phyloP scores from a whole-genome alignment of 2,113 vertebrate species.

The Paraplagusia blochii region DNA sequence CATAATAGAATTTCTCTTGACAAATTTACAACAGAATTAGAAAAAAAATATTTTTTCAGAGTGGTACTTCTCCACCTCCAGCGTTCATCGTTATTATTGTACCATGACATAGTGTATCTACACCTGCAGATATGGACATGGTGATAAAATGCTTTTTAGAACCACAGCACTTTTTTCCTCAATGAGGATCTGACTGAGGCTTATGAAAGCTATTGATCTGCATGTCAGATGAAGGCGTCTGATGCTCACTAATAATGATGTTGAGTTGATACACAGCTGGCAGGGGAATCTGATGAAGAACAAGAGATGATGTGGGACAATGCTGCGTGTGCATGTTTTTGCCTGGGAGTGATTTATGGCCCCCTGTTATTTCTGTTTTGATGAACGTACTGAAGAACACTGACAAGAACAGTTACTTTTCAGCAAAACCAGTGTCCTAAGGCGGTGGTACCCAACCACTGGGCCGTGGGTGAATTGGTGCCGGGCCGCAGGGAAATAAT shows the following conservation, averaged over 20 bases:
- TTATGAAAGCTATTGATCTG: constrained; percentile 57
- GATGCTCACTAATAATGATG: constrained; percentile 62
- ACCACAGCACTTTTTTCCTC: constrained; percentile 37
- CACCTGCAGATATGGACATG: not conserved
- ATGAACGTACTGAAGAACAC: not conserved
- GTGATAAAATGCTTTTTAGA: constrained; percentile 18
- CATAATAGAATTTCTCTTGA: no score
- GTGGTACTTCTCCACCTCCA: no score
- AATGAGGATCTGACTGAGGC: constrained; percentile 45
- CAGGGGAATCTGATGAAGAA: constrained; percentile 34
- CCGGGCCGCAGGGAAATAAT: no score
- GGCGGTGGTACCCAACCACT: no score
- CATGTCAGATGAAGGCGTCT: constrained; percentile 34
- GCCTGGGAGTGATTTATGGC: constrained; percentile 12
- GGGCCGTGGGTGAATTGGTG: no score
- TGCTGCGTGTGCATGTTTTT: constrained; percentile 9
- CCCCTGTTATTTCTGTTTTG: constrained; percentile 2
- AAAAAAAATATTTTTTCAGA: no score
- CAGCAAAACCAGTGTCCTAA: no score
- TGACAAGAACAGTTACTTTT: not conserved
- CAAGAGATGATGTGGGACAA: constrained; percentile 18
- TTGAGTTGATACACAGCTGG: constrained; percentile 48
- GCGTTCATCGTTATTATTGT: no score
- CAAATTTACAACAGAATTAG: no score
- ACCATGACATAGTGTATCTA: no score